Base-by-base conservation (phyloP, 2,888 invertebrate species). In the Pristionchus maxplancki region DNA sequence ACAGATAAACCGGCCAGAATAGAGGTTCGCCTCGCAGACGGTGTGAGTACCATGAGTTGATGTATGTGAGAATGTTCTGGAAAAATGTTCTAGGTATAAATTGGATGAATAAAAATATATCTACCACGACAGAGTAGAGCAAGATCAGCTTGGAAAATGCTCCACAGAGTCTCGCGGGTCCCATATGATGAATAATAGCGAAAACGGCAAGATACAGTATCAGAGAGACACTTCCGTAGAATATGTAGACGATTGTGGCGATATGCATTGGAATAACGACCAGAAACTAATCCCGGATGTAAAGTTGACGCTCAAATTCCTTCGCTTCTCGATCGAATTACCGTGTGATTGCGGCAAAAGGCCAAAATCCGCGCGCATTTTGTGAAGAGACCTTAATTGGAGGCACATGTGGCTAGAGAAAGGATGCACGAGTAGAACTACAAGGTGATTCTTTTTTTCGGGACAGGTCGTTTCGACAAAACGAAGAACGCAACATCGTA, bases 41-140 rank as follows among this genome's bases (percentile, higher is more conserved):
- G 31, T 82, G 82, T 9, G 82, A 53, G 31, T n/a, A 34, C 82
- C 82, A 82, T 1, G 82, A 82, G 82, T 53, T 82, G 17, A 34
- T 4, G 53, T 82, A 82, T 50, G 44, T 44, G 6, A 82, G 17
- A 6, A 82, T 53, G 53, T 82, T 82, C 82, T 82, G 28, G 11
- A 82, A 53, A 3, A 3, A 44, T n/a, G n/a, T n/a, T n/a, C 44
- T 9, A 11, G 11, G 44, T 44, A 44, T 34, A 31, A 6, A 40
- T 44, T 5, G 20, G 2, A 53, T 17, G 53, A 53, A 6, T 1
- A 37, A 44, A 4, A 34, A 13, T 15, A 3, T 74, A 53, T 15
- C 5, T 48, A 82, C 82, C 50, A 82, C 82, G 1, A 53, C 3
- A 5, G 53, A 82, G 34, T 82, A 82, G 48, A 64, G 64, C 28